Conservation (phyloP, 2,113 vertebrate genomes). For the Ochotona princeps region DNA sequence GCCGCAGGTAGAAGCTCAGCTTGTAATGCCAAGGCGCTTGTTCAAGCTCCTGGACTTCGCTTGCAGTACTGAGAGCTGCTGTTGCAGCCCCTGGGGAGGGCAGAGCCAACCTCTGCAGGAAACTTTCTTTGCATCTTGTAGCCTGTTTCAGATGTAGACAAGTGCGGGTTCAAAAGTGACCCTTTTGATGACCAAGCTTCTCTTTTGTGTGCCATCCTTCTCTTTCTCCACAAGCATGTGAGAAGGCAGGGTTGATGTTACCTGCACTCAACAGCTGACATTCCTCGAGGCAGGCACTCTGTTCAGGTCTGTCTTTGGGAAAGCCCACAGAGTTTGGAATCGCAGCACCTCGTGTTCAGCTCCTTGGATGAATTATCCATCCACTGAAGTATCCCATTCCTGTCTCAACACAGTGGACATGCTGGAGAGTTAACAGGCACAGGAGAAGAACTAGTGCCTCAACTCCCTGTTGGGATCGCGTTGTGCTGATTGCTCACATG, state of each 20-base stretch:
- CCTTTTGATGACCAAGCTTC: background rate
- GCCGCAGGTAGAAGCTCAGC: too few species aligned
- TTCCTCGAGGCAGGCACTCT: too few species aligned
- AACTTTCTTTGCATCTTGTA: background rate
- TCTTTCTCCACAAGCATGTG: background rate
- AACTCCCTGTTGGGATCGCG: background rate
- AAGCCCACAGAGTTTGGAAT: background rate
- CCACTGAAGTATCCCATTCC: background rate
- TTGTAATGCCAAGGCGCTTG: too few species aligned
- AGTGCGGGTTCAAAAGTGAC: background rate
- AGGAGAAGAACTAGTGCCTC: background rate
- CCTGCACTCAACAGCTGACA: background rate
- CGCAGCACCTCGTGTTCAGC: conserved; percentile 10
- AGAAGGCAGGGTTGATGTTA: background rate
- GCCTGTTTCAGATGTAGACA: background rate
- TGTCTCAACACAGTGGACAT: background rate
- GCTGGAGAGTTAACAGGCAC: background rate
- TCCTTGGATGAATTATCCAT: background rate
- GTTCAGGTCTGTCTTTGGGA: background rate
- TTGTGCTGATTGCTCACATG: background rate
- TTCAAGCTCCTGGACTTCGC: background rate
- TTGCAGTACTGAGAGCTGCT: background rate
- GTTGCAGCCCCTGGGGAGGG: background rate
- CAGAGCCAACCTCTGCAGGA: background rate
- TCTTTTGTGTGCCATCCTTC: background rate